Percentiles rank a stretch among this genome's conserved stretches.
These are phyloP conservation scores for Pantherophis vulpinus DNA, from an alignment of 2,797 vertebrate genomes.

Conservation along the genomic window DNA sequence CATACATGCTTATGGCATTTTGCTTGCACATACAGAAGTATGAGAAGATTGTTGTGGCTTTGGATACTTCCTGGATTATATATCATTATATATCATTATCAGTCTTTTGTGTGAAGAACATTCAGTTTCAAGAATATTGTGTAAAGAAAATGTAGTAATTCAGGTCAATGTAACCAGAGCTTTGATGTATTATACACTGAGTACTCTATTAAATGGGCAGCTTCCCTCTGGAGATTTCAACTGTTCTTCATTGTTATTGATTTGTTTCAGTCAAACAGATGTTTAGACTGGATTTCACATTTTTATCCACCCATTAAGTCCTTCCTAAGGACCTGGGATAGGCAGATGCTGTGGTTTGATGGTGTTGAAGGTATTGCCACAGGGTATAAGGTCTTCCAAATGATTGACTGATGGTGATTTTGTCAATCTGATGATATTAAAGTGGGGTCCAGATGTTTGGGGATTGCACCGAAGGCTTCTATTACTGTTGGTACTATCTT, in stretches of 20 bases:
- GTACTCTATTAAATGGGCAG: slow-evolving; percentile 36
- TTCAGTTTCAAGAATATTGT: slow-evolving; percentile 51
- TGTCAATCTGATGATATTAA: background rate
- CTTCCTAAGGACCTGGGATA: background rate
- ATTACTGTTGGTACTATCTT: background rate
- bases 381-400: background rate
- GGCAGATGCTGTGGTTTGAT: background rate
- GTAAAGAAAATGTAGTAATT: slow-evolving; percentile 49
- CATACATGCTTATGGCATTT: background rate
- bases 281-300: background rate
- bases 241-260: background rate
- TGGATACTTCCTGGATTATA: slow-evolving; percentile 39
- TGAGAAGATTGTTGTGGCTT: slow-evolving; percentile 38
- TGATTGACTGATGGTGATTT: background rate
- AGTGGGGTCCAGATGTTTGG: background rate
- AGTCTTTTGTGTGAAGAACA: slow-evolving; percentile 31
- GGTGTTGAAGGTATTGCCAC: background rate
- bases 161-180: slow-evolving; percentile 39
- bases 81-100: slow-evolving; percentile 44
- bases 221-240: slow-evolving; percentile 40
- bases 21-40: background rate
- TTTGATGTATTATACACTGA: slow-evolving; percentile 34
- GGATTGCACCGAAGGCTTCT: background rate
- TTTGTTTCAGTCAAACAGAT: background rate
- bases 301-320: background rate